Percentiles rank a stretch among this genome's conserved stretches.
Conservation (phyloP, 2,797 vertebrate genomes). For the Leptodactylus fallax region DNA sequence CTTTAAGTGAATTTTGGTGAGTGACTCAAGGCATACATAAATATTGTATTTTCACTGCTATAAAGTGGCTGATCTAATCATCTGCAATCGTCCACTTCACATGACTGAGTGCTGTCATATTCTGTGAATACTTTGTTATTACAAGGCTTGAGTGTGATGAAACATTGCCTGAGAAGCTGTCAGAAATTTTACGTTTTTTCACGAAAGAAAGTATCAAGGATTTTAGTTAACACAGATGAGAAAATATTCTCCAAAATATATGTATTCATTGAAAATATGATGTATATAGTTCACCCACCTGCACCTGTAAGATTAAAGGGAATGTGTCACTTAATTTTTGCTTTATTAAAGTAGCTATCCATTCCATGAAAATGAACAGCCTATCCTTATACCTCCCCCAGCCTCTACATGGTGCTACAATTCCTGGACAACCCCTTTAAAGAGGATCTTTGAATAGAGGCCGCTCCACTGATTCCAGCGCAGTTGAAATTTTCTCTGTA, state of each 20-base stretch:
- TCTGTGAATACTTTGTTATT: conserved; percentile 2
- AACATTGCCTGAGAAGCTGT: conserved; percentile 7
- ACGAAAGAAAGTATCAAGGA: not conserved
- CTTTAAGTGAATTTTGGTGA: not conserved
- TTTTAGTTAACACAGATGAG: not conserved
- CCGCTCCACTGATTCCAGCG: no score
- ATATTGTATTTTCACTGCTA: conserved; percentile 19
- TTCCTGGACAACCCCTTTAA: no score
- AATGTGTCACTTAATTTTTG: no score
- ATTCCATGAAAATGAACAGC: no score
- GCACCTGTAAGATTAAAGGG: not conserved
- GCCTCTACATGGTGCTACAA: no score
- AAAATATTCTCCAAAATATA: not conserved
- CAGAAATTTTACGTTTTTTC: not conserved
- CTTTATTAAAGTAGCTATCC: no score
- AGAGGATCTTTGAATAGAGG: no score
- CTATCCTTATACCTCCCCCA: no score
- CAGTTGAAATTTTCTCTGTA: no score
- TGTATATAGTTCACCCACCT: not conserved
- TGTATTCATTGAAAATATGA: not conserved
- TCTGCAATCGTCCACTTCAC: not conserved
- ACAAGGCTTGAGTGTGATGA: conserved; percentile 6
- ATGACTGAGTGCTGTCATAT: conserved; percentile 27
- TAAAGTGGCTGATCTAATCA: conserved; percentile 21
- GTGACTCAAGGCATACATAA: conserved; percentile 11